Evolutionary conservation across 2,113 vertebrate species (phyloP), one percentile per base, ranked within the genome.

Genomic region (Channa argus): DNA sequence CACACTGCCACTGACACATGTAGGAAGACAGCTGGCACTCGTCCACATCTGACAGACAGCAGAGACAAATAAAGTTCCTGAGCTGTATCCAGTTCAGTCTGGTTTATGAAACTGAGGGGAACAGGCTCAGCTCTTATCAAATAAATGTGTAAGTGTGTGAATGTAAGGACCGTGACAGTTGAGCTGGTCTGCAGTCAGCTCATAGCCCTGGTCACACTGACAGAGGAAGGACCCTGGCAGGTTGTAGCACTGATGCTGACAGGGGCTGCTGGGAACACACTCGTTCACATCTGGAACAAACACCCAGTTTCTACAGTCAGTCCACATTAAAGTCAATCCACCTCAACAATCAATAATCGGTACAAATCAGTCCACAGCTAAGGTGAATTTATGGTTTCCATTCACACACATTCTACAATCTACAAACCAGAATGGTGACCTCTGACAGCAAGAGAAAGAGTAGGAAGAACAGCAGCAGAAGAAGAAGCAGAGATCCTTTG

Each of bases 1-100:
- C 50, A 36, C 63, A 66, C 50, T 44, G 50, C 63, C 63, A 66
- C 63, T 66, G 63, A 66, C 63, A 66, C 6, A 66, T 8, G 38
- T 52, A 36, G 12, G 63, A 9, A 2, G 39, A 54, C 38, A 44
- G 6, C 38, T 44, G 38, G 5, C 63, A 66, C 39, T 66, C 63
- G 0, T 66, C 63, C 12, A 54, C 24, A 1, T 66, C 63, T 66
- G 63, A 15, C 1, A 7, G 8, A 24, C 46, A 12, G 7, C 60
- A 34, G 36, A 7, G 14, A 49, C 14, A 3, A 24, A 11, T 1
- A 9, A 59, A 59, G 39, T 38, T 43, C 43, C 24, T 24, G 24
- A 24, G 24, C 24, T 24, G 24, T 24, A 24, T 24, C 24, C 24
- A 24, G 1, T 24, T 24, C 24, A 24, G 24, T 24, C 24, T 24